Conservation (phyloP, 1,140 invertebrate species). For the Rhagoletis pomonella region DNA sequence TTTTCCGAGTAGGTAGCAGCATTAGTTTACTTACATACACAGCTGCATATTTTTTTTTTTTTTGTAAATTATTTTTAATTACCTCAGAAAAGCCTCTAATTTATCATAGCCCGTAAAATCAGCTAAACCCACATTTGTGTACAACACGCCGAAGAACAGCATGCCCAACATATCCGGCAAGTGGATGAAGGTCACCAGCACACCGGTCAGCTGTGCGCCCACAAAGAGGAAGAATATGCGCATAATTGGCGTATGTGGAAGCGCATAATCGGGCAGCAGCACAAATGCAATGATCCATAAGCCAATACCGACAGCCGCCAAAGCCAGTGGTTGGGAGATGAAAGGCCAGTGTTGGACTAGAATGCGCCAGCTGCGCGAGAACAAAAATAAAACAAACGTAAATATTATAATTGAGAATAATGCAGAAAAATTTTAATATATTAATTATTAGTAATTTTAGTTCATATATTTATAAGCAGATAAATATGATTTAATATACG, state of each 20-base stretch:
- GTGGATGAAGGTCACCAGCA: conserved; percentile 67
- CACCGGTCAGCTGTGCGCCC: conserved; percentile 68
- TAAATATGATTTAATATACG: too few relatives aligned
- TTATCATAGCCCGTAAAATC: conserved; percentile 68
- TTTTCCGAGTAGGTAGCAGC: too few relatives aligned
- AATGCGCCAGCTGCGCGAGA: conserved; percentile 65
- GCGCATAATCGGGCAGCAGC: conserved; percentile 62
- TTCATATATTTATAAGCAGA: too few relatives aligned
- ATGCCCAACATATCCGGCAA: conserved; percentile 73
- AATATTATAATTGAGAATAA: background rate
- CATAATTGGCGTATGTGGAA: conserved; percentile 65
- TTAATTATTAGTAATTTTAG: too few relatives aligned
- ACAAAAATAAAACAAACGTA: conserved; percentile 27
- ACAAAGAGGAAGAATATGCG: conserved; percentile 70
- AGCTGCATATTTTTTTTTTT: too few relatives aligned
- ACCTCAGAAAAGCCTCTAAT: conserved; percentile 71
- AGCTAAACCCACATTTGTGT: conserved; percentile 69
- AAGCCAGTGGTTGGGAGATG: conserved; percentile 66
- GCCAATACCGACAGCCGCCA: conserved; percentile 65
- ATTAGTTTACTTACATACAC: too few relatives aligned
- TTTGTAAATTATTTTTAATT: too few relatives aligned
- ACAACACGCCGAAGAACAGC: conserved; percentile 72
- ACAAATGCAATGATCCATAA: conserved; percentile 65
- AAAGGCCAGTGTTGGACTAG: conserved; percentile 65
- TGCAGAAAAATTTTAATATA: background rate